Evolutionary conservation across 2,888 invertebrate genomes (phyloP), one percentile per base, ranked within the genome.

Genomic region (Cheilosia vernalis): DNA sequence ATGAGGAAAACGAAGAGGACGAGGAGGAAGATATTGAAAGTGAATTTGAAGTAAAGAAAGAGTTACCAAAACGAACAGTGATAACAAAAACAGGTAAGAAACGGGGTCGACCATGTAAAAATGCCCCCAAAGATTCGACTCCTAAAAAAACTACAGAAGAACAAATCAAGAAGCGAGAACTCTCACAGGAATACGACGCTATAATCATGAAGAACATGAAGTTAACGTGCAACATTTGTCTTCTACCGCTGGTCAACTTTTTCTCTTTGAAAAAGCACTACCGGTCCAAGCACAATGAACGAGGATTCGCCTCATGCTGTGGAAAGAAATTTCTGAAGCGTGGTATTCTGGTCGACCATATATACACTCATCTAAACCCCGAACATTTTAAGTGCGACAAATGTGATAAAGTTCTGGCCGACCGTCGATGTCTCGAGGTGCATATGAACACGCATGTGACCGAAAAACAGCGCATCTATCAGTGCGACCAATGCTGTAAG

Each of bases 301-400:
- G 88, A 2, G 92, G 91, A 2, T 92, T 89, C 83, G 89, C 90
- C 0, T 77, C 88, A 17, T 92, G 92, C 63, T 92, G 92, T 63
- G 89, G 89, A 17, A 89, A 89, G 6, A 91, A 91, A 83, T 90
- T 90, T 13, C 88, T 87, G 13, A 90, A 90, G 63, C 89, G 91
- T 0, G 89, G 90, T 0, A 79, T 89, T 0, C 89, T 92, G 4
- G 89, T 91, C 0, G 92, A 92, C 66, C 92, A 92, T 66, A 86
- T 92, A 58, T 88, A 89, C 2, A 88, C 89, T 0, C 92, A 92
- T 83, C 87, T 89, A 56, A 89, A 92, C 70, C 91, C 92, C 0
- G 89, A 90, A 4, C 88, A 90, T 13, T 92, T 91, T 27, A 91
- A 91, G 77, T 91, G 91, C 21, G 85, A 88, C 6, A 88, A 89